Conservation (phyloP, 2,113 vertebrate species). For the Daphoenositta chrysoptera region DNA sequence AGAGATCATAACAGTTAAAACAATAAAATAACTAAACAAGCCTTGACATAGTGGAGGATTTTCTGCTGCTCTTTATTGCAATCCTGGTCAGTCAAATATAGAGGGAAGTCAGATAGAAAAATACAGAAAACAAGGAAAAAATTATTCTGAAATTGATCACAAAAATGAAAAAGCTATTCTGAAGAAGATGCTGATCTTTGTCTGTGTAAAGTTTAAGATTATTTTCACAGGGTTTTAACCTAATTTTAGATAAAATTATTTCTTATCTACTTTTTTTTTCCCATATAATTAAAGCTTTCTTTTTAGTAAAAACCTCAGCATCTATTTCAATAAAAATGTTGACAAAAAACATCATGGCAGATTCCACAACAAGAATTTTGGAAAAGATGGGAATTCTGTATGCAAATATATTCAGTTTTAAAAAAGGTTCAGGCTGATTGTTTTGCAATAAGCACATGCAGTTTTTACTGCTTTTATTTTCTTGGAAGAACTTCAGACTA, state of each 20-base stretch:
- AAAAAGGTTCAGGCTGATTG: background rate
- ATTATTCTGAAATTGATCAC: background rate
- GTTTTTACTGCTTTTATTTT: constrained; percentile 3
- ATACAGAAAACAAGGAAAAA: background rate
- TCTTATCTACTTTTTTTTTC: background rate
- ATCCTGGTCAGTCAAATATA: background rate
- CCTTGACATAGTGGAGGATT: background rate
- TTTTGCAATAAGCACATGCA: background rate
- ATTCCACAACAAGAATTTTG: background rate
- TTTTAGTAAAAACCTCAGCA: background rate
- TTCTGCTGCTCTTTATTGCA: background rate
- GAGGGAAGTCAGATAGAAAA: background rate
- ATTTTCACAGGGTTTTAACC: rapidly evolving
- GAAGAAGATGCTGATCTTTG: background rate
- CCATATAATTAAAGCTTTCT: background rate
- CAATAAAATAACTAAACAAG: background rate
- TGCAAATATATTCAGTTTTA: background rate
- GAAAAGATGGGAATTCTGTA: background rate
- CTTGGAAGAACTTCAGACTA: constrained; percentile 1
- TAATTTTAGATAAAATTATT: background rate
- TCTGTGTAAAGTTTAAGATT: background rate
- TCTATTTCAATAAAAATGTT: background rate
- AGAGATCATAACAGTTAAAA: background rate
- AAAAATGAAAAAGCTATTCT: background rate
- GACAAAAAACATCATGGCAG: background rate